Evolutionary conservation across 1,140 invertebrate species (phyloP).

Genomic region (Latrodectus geometricus): DNA sequence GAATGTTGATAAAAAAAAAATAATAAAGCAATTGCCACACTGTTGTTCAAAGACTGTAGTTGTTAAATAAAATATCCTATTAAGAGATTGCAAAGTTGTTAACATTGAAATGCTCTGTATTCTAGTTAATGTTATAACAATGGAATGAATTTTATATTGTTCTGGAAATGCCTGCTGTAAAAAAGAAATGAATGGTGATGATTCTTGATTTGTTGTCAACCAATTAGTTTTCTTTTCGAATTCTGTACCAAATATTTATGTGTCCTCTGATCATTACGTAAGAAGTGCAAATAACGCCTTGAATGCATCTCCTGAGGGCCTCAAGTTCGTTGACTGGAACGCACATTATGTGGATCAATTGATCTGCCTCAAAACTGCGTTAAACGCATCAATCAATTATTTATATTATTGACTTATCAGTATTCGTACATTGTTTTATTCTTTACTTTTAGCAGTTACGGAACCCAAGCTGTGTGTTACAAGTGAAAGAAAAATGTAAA

Average conservation of each 20-base stretch:
- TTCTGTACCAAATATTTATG: neutral
- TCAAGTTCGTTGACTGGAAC: constrained; percentile 39
- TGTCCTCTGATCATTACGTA: neutral
- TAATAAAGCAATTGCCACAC: neutral
- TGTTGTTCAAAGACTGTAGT: neutral
- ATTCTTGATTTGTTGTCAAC: neutral
- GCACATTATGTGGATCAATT: constrained; percentile 43
- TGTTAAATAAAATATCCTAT: constrained; percentile 26
- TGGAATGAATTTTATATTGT: constrained; percentile 45
- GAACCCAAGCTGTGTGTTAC: neutral
- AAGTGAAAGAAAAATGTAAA: constrained; percentile 7
- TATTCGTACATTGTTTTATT: too few relatives aligned
- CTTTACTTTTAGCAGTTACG: too few relatives aligned
- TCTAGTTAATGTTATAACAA: constrained; percentile 46
- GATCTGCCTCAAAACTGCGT: constrained; percentile 43
- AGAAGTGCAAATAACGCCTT: neutral
- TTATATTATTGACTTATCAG: neutral
- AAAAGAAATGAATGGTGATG: neutral
- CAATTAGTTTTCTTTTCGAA: neutral
- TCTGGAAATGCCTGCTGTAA: neutral
- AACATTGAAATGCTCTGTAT: constrained; percentile 41
- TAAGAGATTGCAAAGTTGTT: constrained; percentile 14
- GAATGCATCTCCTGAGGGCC: constrained; percentile 9
- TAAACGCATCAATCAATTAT: constrained; percentile 36
- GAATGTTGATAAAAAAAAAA: neutral